phyloP scores from a whole-genome alignment of 2,888 invertebrate genomes.

The Troilus luridus region DNA sequence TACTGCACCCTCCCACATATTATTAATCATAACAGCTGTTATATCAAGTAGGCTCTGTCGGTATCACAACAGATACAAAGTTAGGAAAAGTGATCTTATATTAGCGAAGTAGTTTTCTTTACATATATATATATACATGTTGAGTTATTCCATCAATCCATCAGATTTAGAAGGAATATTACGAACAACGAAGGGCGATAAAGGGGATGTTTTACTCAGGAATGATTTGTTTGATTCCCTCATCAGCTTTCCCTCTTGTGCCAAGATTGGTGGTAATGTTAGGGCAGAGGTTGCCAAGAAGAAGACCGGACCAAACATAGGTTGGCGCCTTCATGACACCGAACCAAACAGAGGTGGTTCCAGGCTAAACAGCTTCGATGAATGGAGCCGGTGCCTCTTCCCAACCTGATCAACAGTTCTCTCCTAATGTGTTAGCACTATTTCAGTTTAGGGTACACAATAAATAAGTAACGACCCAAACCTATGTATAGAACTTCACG shows the following conservation, averaged over 20 bases:
- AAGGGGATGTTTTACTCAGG: conserved; percentile 20
- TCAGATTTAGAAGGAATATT: not conserved
- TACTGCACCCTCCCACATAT: too few relatives aligned
- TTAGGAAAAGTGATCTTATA: too few relatives aligned
- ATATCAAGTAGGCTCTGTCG: too few relatives aligned
- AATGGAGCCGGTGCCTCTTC: conserved; percentile 4
- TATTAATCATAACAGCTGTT: too few relatives aligned
- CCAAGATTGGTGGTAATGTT: conserved; percentile 29
- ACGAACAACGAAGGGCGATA: not conserved
- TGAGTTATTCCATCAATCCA: not conserved
- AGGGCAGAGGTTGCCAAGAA: conserved; percentile 32
- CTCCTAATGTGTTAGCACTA: not conserved
- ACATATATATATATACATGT: not conserved
- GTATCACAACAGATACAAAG: too few relatives aligned
- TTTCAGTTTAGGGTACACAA: not conserved
- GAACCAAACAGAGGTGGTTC: conserved; percentile 22
- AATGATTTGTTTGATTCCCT: conserved; percentile 24
- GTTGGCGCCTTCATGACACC: conserved; percentile 30
- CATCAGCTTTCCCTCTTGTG: not conserved
- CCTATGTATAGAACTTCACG: not conserved
- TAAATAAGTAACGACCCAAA: not conserved
- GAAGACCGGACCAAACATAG: not conserved
- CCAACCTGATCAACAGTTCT: not conserved
- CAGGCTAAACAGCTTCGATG: conserved; percentile 24
- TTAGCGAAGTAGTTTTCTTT: too few relatives aligned